Evolutionary conservation across 2,113 vertebrate genomes (phyloP).

Genomic region (Perca schrenkii): DNA sequence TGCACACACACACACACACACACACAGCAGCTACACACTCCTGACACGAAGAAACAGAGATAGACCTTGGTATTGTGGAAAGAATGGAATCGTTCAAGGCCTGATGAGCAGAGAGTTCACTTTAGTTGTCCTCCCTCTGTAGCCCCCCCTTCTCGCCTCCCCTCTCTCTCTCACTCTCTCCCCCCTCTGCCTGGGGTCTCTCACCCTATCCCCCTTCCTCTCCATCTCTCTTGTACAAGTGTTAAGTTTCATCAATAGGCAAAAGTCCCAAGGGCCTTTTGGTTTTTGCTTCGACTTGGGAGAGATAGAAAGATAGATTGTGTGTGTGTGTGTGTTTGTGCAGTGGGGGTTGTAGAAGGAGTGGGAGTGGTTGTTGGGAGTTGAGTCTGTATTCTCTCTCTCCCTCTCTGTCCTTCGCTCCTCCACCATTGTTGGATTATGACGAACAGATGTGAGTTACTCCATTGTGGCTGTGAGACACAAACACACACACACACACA

Average conservation of each 20-base stretch:
- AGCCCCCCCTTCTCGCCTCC: not conserved
- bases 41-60: slow-evolving; percentile 2
- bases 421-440: slow-evolving; percentile 45
- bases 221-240: slow-evolving; percentile 22
- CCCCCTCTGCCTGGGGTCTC: not conserved
- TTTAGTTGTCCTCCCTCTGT: slow-evolving; percentile 12
- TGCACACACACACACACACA: not conserved
- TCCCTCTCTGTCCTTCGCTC: slow-evolving; percentile 9
- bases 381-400: slow-evolving; percentile 29
- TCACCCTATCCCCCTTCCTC: not conserved
- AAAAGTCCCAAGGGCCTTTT: slow-evolving; percentile 44
- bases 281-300: slow-evolving; percentile 24
- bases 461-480: slow-evolving; percentile 20
- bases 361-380: slow-evolving; percentile 25
- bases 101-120: slow-evolving; percentile 63
- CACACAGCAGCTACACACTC: slow-evolving; percentile 50
- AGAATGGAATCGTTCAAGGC: slow-evolving; percentile 49
- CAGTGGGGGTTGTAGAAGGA: not conserved
- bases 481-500: slow-evolving; percentile 2
- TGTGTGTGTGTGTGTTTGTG: not conserved
- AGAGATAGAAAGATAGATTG: slow-evolving; percentile 1
- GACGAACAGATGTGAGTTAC: slow-evolving; percentile 58
- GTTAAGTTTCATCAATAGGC: slow-evolving; percentile 46
- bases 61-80: slow-evolving; percentile 26
- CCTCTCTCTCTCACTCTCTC: too few species aligned